Evolutionary conservation across 1,140 invertebrate genomes (phyloP), one percentile per base, ranked within the genome.

Genomic region (Eueides isabella): DNA sequence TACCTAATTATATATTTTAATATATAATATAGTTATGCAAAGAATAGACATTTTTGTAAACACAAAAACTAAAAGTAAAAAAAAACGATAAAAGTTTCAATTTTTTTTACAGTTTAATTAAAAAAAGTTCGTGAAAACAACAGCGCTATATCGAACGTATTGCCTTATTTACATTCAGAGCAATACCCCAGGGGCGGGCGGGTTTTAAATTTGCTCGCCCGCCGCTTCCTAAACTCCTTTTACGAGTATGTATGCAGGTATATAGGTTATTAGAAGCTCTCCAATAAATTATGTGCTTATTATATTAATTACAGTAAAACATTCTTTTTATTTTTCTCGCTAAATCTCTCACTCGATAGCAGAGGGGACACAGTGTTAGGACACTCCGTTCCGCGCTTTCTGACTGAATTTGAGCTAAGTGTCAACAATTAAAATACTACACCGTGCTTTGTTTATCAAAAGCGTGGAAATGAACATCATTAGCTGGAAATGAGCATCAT

Each of bases 211-310:
- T 55, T 55, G 48, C 19, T 26, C 19, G 23, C 48, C 7, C 19
- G 11, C 48, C 48, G 48, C 48, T 55, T 55, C 48, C 48, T 26
- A 55, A 55, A 55, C 26, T 9, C 23, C 48, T 26, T 26, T 55
- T 55, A n/a, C n/a, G n/a, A n/a, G n/a, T n/a, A 55, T 55, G 48
- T 55, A 55, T 55, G 19, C 48, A 55, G 11, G 48, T 55, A 55
- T 55, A 3, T 48, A 26, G 9, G 48, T 55, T 0, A 55, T 55
- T 55, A 12, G n/a, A 55, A 11, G 48, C 23, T 55, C 2, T 55
- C 48, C 12, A 55, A 55, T 55, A 23, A 48, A 55, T 55, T 23
- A 55, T 55, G 4, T 4, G 11, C 0, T 14, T 12, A 26, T 26
- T 55, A n/a, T 26, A 26, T 2, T 55, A 14, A 55, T 48, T 9